Evolutionary conservation across 2,888 invertebrate species (phyloP).

Genomic region (Rhogogaster chlorosoma): DNA sequence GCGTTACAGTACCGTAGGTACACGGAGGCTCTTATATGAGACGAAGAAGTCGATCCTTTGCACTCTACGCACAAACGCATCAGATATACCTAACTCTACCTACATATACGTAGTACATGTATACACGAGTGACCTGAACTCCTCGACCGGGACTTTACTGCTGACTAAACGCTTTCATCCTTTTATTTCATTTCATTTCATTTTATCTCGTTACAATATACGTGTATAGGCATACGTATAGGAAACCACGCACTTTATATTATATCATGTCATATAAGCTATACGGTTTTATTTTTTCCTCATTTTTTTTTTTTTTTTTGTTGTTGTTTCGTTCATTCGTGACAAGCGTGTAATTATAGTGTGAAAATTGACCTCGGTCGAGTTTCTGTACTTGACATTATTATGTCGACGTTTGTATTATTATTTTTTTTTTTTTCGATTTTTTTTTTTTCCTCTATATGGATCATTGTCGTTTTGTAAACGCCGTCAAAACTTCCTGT

Average conservation of each 20-base stretch:
- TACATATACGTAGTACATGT: not conserved
- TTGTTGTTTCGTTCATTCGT: not conserved
- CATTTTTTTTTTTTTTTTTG: not conserved
- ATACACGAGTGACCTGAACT: slow-evolving; percentile 14
- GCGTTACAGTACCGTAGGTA: not conserved
- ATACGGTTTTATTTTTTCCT: not conserved
- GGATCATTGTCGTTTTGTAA: not conserved
- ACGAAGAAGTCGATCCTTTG: slow-evolving; percentile 31
- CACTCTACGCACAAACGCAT: slow-evolving; percentile 42
- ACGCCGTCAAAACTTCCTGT: slow-evolving; percentile 4
- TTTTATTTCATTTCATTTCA: slow-evolving; percentile 24
- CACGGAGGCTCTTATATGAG: not conserved
- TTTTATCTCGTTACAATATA: not conserved
- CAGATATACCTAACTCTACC: not conserved
- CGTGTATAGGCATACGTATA: not conserved
- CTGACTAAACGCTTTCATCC: slow-evolving; percentile 21
- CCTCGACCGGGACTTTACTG: slow-evolving; percentile 16
- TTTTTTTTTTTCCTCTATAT: not conserved
- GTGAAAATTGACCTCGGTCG: slow-evolving; percentile 47
- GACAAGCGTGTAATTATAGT: slow-evolving; percentile 37
- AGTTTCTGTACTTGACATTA: slow-evolving; percentile 27
- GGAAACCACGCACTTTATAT: slow-evolving; percentile 2
- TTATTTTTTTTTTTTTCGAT: not conserved
- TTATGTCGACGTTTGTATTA: not conserved
- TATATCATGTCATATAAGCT: not conserved